A percentile compares a stretch with the other conserved stretches of the same genome.
These are phyloP conservation scores for Lochmaea crataegi DNA, from an alignment of 2,888 invertebrate genomes.

Conservation along the genomic window DNA sequence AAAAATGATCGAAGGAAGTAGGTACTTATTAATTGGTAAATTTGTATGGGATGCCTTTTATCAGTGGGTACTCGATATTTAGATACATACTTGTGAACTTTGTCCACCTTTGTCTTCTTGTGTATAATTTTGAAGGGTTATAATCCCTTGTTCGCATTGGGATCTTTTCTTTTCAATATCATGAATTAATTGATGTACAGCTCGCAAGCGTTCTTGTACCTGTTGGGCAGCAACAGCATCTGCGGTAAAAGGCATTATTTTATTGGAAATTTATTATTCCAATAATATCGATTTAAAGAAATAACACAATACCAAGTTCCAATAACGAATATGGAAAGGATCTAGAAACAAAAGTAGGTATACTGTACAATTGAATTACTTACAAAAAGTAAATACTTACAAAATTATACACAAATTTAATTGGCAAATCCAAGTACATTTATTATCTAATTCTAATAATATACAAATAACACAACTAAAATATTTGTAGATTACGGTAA, in stretches of 20 bases:
- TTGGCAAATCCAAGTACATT: constrained; percentile 41
- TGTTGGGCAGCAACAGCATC: constrained; percentile 77
- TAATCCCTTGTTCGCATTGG: constrained; percentile 84
- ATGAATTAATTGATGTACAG: constrained; percentile 80
- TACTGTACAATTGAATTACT: constrained; percentile 3
- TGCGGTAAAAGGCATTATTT: constrained; percentile 79
- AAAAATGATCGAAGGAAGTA: no score
- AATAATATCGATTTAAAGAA: constrained; percentile 62
- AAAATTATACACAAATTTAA: constrained; percentile 50
- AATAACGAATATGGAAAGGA: constrained; percentile 59
- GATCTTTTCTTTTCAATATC: constrained; percentile 85
- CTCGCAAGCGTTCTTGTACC: constrained; percentile 81
- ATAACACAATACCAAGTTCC: constrained; percentile 69
- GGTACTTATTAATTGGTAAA: no score
- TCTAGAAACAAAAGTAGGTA: constrained; percentile 43
- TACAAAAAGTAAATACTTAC: constrained; percentile 47
- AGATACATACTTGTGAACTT: constrained; percentile 55
- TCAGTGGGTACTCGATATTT: not conserved
- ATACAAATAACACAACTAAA: no score
- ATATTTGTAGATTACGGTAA: no score
- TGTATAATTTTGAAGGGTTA: constrained; percentile 81
- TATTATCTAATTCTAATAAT: not conserved
- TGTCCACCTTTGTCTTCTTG: constrained; percentile 58
- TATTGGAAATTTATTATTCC: constrained; percentile 1
- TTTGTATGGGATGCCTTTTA: no score